Percentiles rank a stretch among this genome's conserved stretches.
Conservation (phyloP, 2,888 invertebrate genomes). For the Nomada flava region DNA sequence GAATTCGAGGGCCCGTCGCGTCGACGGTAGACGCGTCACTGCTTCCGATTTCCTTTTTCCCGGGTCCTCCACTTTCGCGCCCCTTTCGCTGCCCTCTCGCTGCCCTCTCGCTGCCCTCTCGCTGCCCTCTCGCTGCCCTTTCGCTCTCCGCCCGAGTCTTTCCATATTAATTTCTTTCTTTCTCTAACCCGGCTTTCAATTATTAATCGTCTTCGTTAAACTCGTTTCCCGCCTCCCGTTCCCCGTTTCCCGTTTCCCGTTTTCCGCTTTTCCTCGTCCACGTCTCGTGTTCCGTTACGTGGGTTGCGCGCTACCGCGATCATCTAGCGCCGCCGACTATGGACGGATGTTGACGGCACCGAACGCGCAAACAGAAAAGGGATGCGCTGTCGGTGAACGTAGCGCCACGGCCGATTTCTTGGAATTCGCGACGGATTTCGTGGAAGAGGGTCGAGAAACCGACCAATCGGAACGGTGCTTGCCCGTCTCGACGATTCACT, state of each 20-base stretch:
- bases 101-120: not conserved
- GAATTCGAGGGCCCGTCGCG: too few species aligned
- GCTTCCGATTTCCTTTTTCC: too few species aligned
- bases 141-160: not conserved
- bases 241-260: not conserved
- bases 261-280: not conserved
- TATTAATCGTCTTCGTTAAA: not conserved
- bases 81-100: not conserved
- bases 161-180: not conserved
- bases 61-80: not conserved
- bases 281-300: not conserved
- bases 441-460: slow-evolving; percentile 50
- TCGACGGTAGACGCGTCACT: too few species aligned
- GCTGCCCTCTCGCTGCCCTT: not conserved
- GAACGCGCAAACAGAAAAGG: slow-evolving; percentile 53
- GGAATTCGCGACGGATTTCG: slow-evolving; percentile 65
- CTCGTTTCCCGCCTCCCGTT: not conserved
- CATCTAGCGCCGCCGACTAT: slow-evolving; percentile 41
- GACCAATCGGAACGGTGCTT: slow-evolving; percentile 51
- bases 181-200: not conserved
- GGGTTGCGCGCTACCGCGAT: slow-evolving; percentile 26
- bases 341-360: slow-evolving; percentile 26
- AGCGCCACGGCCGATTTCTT: slow-evolving; percentile 58
- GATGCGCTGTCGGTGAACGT: slow-evolving; percentile 43
- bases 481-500: slow-evolving; percentile 45